Base-by-base conservation (phyloP, 2,797 vertebrate genomes). In the Dendrocincla fuliginosa region DNA sequence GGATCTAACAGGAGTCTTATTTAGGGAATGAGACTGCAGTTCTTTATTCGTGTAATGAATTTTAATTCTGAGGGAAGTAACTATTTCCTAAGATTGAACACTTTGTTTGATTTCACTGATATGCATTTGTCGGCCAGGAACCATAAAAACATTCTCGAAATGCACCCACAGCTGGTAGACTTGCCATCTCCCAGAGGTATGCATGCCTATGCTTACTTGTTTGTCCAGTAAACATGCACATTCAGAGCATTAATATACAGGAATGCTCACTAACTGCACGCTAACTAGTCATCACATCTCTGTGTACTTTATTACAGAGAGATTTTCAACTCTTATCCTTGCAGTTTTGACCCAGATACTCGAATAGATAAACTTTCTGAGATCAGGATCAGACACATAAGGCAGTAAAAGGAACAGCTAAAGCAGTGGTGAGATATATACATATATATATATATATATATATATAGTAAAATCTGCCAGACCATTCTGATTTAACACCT, bases 91-190 rank as follows among this genome's bases (percentile, higher is more conserved):
- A 83, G 12, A 13, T 33, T 39, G 27, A 24, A 50, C 14, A 9
- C 25, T 83, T 84, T 8, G 0, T n/a, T 65, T 57, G 13, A 11
- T 70, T 90, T 60, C 20, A 55, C 1, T 0, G 2, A 32, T 39
- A 27, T 28, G 30, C 27, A 11, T 46, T 61, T 30, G 14, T 46
- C 22, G 84, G 78, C 14, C 39, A 57, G 28, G 15, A 11, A 59
- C 24, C 10, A 75, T 46, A 63, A 15, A 82, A 78, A 39, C 6
- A 33, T 81, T 59, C 20, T 42, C 17, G 35, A 82, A 41, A 63
- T 17, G 27, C 6, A 24, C 10, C 7, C 11, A 60, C 13, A 71
- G 24, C 20, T 68, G 22, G 24, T 37, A 71, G 27, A 27, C 9
- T 37, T 70, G n/a, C 12, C 23, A 14, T 59, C 4, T 63, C n/a